Evolutionary conservation across 2,113 vertebrate species (phyloP).

Genomic region (Heliornis fulica): DNA sequence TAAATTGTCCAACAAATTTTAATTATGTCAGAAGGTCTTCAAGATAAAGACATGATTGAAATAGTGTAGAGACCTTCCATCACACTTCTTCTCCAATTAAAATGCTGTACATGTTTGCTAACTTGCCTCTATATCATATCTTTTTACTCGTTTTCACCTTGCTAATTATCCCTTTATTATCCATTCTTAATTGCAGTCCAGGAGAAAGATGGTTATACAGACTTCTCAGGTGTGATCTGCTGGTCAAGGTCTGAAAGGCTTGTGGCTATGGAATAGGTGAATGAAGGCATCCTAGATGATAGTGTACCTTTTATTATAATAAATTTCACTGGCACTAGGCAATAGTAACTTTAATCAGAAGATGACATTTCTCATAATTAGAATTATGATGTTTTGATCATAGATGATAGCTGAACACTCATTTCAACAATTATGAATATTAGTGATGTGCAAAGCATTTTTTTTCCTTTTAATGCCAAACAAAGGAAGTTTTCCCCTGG

Average conservation of each 20-base stretch:
- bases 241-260: background rate
- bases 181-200: too few relatives aligned
- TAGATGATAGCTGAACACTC: background rate
- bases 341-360: background rate
- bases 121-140: background rate
- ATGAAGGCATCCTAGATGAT: background rate
- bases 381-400: background rate
- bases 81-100: background rate
- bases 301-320: background rate
- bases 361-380: background rate
- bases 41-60: background rate
- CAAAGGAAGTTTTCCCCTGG: background rate
- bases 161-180: background rate
- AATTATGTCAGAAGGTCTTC: background rate
- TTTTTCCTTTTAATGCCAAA: background rate
- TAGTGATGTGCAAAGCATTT: background rate
- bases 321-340: background rate
- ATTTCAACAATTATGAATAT: background rate
- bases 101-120: background rate
- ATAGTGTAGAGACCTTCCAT: background rate
- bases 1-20: background rate
- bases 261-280: background rate
- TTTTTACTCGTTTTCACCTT: background rate
- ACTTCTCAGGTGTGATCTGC: background rate
- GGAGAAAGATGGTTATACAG: background rate